A percentile compares a stretch with the other conserved stretches of the same genome.
These are phyloP conservation scores for Lagodon rhomboides DNA, from an alignment of 2,797 vertebrate genomes.

Conservation along the genomic window DNA sequence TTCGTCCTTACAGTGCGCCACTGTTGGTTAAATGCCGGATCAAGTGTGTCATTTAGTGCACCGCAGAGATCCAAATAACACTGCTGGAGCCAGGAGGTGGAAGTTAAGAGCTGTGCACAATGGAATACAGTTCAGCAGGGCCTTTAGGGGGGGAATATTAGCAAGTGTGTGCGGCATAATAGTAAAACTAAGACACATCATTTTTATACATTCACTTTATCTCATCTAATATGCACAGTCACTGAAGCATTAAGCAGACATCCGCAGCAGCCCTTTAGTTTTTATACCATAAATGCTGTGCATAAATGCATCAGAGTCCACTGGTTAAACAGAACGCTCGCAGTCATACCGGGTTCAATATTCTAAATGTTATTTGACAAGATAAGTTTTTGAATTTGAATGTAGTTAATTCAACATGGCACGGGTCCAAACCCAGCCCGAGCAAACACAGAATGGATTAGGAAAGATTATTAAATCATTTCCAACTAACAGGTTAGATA, in stretches of 20 bases:
- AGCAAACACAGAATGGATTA: slow-evolving; percentile 31
- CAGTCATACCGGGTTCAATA: not conserved
- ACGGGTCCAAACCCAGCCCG: slow-evolving; percentile 14
- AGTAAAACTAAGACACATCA: not conserved
- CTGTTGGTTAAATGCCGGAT: slow-evolving; percentile 59
- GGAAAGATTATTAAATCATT: slow-evolving; percentile 37
- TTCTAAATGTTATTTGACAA: slow-evolving; percentile 34
- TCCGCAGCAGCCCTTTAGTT: slow-evolving; percentile 12
- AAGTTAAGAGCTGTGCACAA: slow-evolving; percentile 25
- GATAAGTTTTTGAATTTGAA: slow-evolving; percentile 7
- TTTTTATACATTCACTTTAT: not conserved
- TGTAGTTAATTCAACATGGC: slow-evolving; percentile 32
- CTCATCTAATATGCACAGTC: not conserved
- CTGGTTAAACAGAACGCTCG: not conserved
- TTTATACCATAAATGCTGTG: slow-evolving; percentile 16
- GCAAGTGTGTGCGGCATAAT: not conserved
- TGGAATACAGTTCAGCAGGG: slow-evolving; percentile 12
- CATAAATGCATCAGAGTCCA: slow-evolving; percentile 11
- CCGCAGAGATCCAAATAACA: slow-evolving; percentile 23
- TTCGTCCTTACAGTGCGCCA: slow-evolving; percentile 37
- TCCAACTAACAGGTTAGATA: slow-evolving; percentile 43
- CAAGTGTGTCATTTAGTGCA: slow-evolving; percentile 57
- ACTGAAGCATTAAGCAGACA: not conserved
- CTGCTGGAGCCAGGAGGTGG: slow-evolving; percentile 17
- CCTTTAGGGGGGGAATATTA: not conserved